Conservation (phyloP, 2,888 invertebrate species). For the Cylloceria caligata region DNA sequence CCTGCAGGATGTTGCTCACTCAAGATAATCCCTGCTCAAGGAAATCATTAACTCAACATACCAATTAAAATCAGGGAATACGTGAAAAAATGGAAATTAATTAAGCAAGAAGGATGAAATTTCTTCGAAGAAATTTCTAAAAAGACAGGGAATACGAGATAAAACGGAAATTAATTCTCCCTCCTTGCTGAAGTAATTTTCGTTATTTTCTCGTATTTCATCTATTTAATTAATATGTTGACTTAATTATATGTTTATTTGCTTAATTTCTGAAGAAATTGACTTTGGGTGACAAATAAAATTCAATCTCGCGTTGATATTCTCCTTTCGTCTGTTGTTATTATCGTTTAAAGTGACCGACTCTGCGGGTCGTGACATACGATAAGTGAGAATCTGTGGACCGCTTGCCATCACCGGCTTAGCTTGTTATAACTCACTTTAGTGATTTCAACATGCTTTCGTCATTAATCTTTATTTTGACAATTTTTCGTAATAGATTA, state of each 20-base stretch:
- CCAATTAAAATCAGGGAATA: neutral
- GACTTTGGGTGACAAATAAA: constrained; percentile 13
- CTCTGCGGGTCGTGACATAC: constrained; percentile 73
- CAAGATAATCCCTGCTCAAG: neutral
- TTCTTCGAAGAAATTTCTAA: no score
- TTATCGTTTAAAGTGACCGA: constrained; percentile 54
- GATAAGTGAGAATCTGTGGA: constrained; percentile 69
- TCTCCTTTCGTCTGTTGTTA: constrained; percentile 8
- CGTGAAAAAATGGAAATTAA: no score
- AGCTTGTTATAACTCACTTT: constrained; percentile 24
- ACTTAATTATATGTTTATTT: no score
- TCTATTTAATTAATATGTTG: no score
- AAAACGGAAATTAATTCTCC: no score
- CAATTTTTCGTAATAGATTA: constrained; percentile 1
- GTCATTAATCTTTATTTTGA: constrained; percentile 26
- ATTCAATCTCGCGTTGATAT: constrained; percentile 28
- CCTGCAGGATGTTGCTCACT: neutral
- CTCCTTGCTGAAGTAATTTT: no score
- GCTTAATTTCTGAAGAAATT: neutral
- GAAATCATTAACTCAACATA: neutral
- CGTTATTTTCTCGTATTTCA: neutral
- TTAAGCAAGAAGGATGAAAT: neutral
- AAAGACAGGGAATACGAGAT: no score
- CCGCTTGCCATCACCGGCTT: constrained; percentile 9
- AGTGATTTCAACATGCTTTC: constrained; percentile 32